phyloP scores from a whole-genome alignment of 2,113 vertebrate species.

The Noctilio leporinus region DNA sequence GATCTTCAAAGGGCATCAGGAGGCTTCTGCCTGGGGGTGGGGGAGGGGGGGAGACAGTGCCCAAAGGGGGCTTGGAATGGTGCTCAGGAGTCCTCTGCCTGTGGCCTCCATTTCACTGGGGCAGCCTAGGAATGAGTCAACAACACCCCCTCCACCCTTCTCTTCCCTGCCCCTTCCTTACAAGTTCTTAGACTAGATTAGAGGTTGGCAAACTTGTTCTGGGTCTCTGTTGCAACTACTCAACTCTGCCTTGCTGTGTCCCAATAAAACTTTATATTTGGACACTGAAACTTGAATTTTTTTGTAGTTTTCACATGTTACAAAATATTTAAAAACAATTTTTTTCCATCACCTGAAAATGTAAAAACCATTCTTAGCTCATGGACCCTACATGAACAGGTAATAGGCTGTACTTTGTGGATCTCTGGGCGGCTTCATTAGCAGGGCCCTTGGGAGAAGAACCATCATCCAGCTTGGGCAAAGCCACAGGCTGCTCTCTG shows the following conservation, averaged over 20 bases:
- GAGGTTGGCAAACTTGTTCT: background rate
- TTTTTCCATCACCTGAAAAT: slow-evolving; percentile 4
- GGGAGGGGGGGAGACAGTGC: slow-evolving; percentile 70
- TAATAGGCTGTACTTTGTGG: background rate
- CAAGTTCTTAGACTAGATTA: slow-evolving; percentile 16
- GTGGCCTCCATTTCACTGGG: slow-evolving; percentile 37
- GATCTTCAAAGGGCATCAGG: slow-evolving; percentile 85
- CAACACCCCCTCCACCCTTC: slow-evolving; percentile 56
- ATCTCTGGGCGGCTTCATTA: slow-evolving; percentile 15
- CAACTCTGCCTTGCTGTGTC: background rate
- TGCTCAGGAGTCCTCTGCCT: slow-evolving; percentile 53
- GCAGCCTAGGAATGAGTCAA: background rate
- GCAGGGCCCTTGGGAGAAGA: background rate
- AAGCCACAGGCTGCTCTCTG: background rate
- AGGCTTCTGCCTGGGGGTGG: slow-evolving; percentile 82
- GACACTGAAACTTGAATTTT: slow-evolving; percentile 27
- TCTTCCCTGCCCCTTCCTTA: slow-evolving; percentile 18
- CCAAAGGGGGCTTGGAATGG: slow-evolving; percentile 58
- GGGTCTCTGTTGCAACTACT: background rate
- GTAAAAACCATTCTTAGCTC: slow-evolving; percentile 3
- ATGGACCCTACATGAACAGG: background rate
- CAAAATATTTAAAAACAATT: background rate
- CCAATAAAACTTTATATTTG: background rate
- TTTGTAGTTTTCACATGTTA: background rate
- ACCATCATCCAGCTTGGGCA: background rate